A percentile compares a stretch with the other conserved stretches of the same genome.
Evolutionary conservation across 2,113 vertebrate genomes (phyloP).

Genomic region (Nicator chloris): DNA sequence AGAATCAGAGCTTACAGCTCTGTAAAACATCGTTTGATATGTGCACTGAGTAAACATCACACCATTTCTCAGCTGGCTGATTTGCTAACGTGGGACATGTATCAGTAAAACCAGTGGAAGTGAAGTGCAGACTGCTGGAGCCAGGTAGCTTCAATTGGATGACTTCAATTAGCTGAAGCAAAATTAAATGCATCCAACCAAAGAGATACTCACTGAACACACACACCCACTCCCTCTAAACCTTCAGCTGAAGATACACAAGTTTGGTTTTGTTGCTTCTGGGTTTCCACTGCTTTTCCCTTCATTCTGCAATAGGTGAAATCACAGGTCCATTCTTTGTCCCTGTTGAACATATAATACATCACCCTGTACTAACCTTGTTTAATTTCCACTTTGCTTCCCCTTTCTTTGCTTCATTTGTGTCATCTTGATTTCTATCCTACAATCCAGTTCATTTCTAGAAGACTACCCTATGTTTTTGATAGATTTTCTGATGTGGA

Average conservation of each 20-base stretch:
- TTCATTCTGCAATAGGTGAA: not conserved
- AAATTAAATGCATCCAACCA: slow-evolving; percentile 7
- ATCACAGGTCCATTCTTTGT: not conserved
- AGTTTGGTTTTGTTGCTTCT: not conserved
- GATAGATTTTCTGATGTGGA: not conserved
- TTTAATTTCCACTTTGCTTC: not conserved
- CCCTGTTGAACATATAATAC: not conserved
- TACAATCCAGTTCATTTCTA: not conserved
- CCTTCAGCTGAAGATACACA: not conserved
- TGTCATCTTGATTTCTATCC: not conserved
- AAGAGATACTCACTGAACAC: not conserved
- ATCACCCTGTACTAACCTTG: not conserved
- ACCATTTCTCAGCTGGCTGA: slow-evolving; percentile 1
- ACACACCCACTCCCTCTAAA: not conserved
- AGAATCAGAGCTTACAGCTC: not conserved
- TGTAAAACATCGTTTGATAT: not conserved
- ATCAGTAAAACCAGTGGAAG: not conserved
- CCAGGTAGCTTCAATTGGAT: not conserved
- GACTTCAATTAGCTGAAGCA: not conserved
- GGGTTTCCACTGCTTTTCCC: not conserved
- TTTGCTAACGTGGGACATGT: not conserved
- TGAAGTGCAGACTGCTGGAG: slow-evolving; percentile 17
- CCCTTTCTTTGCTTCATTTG: not conserved
- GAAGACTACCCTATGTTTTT: not conserved
- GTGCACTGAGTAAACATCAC: not conserved